A percentile compares a stretch with the other conserved stretches of the same genome.
These are phyloP conservation scores for Belonocnema kinseyi DNA, from an alignment of 1,140 invertebrate genomes.

Conservation along the genomic window DNA sequence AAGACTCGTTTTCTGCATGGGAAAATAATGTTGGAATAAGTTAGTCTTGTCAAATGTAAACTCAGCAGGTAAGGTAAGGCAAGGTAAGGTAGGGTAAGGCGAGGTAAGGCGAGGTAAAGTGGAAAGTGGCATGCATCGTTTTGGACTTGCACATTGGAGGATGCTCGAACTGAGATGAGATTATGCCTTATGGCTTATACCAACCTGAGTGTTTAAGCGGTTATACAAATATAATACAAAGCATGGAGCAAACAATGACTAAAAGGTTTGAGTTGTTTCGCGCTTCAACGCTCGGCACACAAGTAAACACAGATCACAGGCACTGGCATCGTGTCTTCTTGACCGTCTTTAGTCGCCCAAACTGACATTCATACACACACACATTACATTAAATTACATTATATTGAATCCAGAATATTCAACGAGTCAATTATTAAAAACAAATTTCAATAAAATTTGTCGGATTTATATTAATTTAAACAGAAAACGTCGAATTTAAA, in stretches of 20 bases:
- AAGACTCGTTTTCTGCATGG: too few species aligned
- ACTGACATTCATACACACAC: too few species aligned
- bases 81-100: too few species aligned
- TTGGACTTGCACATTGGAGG: conserved; percentile 29
- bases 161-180: neutral
- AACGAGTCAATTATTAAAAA: too few species aligned
- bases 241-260: conserved; percentile 69
- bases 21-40: too few species aligned
- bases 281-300: conserved; percentile 66
- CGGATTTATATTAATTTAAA: too few species aligned
- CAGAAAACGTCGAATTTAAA: too few species aligned
- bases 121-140: conserved; percentile 45
- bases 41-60: too few species aligned
- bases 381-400: too few species aligned
- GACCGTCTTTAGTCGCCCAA: neutral
- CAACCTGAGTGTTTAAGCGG: conserved; percentile 67
- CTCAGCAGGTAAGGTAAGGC: too few species aligned
- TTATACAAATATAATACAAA: conserved; percentile 73
- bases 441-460: too few species aligned
- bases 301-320: conserved; percentile 66
- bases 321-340: conserved; percentile 7
- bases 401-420: too few species aligned
- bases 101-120: neutral
- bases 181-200: conserved; percentile 34
- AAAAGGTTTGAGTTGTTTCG: conserved; percentile 75